Evolutionary conservation across 2,888 invertebrate species (phyloP), one percentile per base, ranked within the genome.

Genomic region (Nemotelus pantherinus): DNA sequence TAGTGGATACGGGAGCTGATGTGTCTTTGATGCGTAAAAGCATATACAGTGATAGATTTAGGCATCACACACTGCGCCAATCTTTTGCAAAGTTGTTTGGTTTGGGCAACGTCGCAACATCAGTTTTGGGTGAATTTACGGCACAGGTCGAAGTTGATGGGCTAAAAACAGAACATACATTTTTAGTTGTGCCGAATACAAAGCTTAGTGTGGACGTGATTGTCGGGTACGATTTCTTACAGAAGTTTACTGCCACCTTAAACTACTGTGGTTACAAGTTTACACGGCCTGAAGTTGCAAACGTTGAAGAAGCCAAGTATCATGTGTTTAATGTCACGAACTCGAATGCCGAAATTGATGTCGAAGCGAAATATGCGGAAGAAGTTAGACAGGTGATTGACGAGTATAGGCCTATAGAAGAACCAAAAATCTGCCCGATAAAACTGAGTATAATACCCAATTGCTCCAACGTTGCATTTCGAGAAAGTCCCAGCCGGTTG

Each of bases 401-500:
- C 39, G 48, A 76, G 39, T 48, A 57, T 64, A 64, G 48, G 64
- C 64, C 76, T 9, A 9, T 6, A 25, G n/a, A 58, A 9, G 60
- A 5, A 9, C 60, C 5, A 58, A 5, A 6, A 58, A 58, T 6
- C 60, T n/a, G 60, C 25, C 60, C 60, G 4, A 25, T 58, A 5
- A 58, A 58, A 25, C n/a, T 58, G 60, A 58, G 60, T 25, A 44
- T 65, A 6, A 76, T 25, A 64, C 64, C 63, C 47, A 47, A 25
- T 47, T 48, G 64, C 7, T 76, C 48, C 48, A 64, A 10, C 43
- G 50, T 64, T 43, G 76, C 63, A 10, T 50, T 84, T 0, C 80
- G 79, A 9, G 79, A 82, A 41, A 65, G 80, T 39, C 82, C 83
- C 0, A 77, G 84, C 53, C 76, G 84, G 58, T 77, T 84, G 41